Evolutionary conservation across 2,113 vertebrate genomes (phyloP), one percentile per base, ranked within the genome.

Genomic region (Callipepla squamata): DNA sequence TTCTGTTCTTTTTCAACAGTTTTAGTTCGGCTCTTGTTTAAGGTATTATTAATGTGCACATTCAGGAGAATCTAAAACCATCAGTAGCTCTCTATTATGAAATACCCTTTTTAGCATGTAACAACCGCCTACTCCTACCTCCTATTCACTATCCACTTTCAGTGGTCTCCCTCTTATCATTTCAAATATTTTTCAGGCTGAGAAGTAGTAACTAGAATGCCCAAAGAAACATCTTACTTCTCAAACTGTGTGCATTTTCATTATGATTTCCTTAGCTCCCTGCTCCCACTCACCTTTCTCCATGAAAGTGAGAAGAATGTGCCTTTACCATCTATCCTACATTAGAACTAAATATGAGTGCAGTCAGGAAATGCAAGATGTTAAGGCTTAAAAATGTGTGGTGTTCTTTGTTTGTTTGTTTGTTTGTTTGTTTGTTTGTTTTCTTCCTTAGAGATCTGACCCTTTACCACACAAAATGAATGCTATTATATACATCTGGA

Each of bases 21-120:
- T 96, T 91, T 48, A 80, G 47, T 95, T 87, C 91, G 89, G 55
- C 85, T 89, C 42, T 92, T 93, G 50, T 91, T 93, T 89, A 93
- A 91, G 82, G 59, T 69, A 69, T 94, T 92, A 93, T 89, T 92
- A 90, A 94, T 78, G 83, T 68, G 61, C 44, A 86, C 73, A 81
- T 75, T 93, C 32, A 25, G 72, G 80, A 53, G 2, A 79, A 22
- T 77, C 77, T 77, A 93, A 62, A 77, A 81, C 44, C 53, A 47
- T 80, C 87, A 83, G 50, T 89, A 93, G 85, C 51, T 92, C 87
- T 88, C 44, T 90, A 51, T 91, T 83, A 84, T 6, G 6, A 92
- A 95, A 85, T 85, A 80, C 16, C 34, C 73, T 92, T 92, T 90
- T 90, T 81, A 93, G 34, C 47, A 79, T 81, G 30, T 88, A 87